Percentiles rank a stretch among this genome's conserved stretches.
Conservation (phyloP, 2,797 vertebrate species). For the Fringilla coelebs region DNA sequence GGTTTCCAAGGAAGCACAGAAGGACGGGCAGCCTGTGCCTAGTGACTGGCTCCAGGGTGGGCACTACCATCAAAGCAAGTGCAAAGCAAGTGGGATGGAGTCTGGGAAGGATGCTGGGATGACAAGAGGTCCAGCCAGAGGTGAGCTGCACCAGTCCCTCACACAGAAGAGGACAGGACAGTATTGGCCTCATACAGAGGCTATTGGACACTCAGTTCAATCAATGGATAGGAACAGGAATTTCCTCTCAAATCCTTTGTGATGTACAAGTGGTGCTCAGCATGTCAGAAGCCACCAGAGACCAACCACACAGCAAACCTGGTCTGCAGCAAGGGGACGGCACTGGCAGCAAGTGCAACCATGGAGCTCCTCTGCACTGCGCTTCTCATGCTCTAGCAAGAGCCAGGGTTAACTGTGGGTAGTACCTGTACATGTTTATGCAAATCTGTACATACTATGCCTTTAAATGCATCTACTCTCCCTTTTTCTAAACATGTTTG, state of each 20-base stretch:
- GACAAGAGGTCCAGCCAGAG: background rate
- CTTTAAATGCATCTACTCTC: background rate
- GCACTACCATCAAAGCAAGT: background rate
- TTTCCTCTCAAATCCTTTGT: background rate
- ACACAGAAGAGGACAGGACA: fast-evolving
- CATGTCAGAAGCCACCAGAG: background rate
- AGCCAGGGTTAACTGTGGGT: background rate
- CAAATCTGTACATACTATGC: background rate
- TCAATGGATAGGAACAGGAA: background rate
- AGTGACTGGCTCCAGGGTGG: fast-evolving
- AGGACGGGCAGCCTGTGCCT: background rate
- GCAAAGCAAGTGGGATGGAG: background rate
- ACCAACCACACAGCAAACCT: fast-evolving
- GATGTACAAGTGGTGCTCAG: background rate
- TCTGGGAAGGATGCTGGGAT: fast-evolving
- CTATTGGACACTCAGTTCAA: background rate
- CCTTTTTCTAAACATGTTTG: background rate
- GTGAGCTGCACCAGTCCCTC: background rate
- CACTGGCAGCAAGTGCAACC: background rate
- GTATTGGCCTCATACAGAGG: background rate
- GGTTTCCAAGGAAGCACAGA: background rate
- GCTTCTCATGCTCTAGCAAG: background rate
- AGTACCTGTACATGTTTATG: background rate
- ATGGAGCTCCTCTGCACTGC: background rate
- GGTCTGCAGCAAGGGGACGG: fast-evolving